A percentile compares a stretch with the other conserved stretches of the same genome.
phyloP scores from a whole-genome alignment of 2,888 invertebrate species.

The Belgica antarctica region DNA sequence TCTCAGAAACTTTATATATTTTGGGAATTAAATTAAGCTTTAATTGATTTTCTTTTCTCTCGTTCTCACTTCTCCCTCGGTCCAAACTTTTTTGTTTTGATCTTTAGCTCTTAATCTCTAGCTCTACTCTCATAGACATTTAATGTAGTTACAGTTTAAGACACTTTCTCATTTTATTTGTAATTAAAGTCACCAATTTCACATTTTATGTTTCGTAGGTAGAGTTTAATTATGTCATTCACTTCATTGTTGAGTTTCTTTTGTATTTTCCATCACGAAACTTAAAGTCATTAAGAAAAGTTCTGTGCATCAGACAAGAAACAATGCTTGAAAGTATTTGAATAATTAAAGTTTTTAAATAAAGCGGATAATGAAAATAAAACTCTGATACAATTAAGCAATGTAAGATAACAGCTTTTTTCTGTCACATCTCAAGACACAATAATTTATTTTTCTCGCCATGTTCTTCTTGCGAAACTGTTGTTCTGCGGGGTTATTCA shows the following conservation, averaged over 20 bases:
- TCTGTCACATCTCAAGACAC: neutral
- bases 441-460: neutral
- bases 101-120: neutral
- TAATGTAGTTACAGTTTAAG: neutral
- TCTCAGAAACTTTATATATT: neutral
- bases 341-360: neutral
- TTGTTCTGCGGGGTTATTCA: too few species aligned
- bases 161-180: neutral
- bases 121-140: neutral
- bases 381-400: neutral
- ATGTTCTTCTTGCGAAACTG: neutral
- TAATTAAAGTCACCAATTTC: neutral
- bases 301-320: neutral
- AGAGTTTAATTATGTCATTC: neutral
- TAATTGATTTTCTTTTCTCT: neutral
- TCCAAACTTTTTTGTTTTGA: neutral
- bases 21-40: neutral
- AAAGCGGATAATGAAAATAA: neutral
- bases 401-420: neutral
- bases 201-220: too few species aligned
- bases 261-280: neutral
- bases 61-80: neutral
- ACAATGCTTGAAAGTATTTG: constrained; percentile 19
- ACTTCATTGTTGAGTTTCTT: neutral
- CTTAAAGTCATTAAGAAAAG: neutral